Base-by-base conservation (phyloP, 2,797 vertebrate species). In the Balearica regulorum region DNA sequence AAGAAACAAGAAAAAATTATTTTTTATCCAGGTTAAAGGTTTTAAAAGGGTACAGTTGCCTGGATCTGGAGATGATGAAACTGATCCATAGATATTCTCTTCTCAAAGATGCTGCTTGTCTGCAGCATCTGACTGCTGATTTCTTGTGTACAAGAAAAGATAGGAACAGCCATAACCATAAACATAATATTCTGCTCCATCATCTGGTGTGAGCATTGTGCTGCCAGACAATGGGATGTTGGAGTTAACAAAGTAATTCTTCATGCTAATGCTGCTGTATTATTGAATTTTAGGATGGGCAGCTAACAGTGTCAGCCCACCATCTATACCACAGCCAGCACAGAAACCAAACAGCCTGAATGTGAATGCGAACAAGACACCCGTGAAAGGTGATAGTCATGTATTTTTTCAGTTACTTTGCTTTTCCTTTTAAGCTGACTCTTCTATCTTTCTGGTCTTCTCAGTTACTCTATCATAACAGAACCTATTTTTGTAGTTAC, bases 211-310 rank as follows among this genome's bases (percentile, higher is more conserved):
- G 37, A 41, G 55, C 60, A 11, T 68, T 16, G 33, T 71, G 53
- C 53, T 87, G 20, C 18, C 66, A 49, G 79, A 26, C 49, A 6
- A 6, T 7, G 39, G 41, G 33, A 9, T 33, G 44, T 33, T 16
- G 1, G 44, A 61, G 57, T 46, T 72, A 46, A 51, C 43, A 46
- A 65, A 89, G 66, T 41, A 61, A 66, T 72, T 80, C 39, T 57
- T 89, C 28, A 31, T 1, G 1, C 35, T 96, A 88, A 93, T 54
- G 35, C 64, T 89, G 53, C 60, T 86, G 6, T 93, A 4, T 71
- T 96, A 31, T 87, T 97, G 81, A 94, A 64, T 98, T 98, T 83
- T 95, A 99, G 99, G 98, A 83, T 98, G 98, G 98, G 94, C 97
- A 91, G 97, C 97, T 70, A 94, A 83, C 90, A 96, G n/a, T 57